Conservation (phyloP, 2,797 vertebrate species). For the Cossypha heuglini region DNA sequence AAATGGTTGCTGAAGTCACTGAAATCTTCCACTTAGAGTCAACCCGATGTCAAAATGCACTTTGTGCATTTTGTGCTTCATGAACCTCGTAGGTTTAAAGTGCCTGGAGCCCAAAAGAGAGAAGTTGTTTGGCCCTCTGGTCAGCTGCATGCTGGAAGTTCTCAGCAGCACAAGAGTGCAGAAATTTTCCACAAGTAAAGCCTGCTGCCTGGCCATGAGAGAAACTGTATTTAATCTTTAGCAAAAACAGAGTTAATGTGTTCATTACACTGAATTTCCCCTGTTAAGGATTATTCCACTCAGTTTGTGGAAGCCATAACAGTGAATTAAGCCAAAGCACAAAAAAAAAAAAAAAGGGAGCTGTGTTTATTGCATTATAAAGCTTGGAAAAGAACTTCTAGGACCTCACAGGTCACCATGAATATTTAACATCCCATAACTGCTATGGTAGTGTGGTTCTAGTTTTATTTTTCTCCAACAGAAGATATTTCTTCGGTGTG, state of each 20-base stretch:
- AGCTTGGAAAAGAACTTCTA: not conserved
- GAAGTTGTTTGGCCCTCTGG: not conserved
- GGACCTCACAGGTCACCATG: not conserved
- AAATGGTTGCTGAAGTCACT: not conserved
- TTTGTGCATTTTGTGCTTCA: not conserved
- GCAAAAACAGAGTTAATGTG: not conserved
- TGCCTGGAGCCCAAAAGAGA: not conserved
- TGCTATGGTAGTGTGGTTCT: not conserved
- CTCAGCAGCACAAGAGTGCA: not conserved
- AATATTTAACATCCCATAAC: not conserved
- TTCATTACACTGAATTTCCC: constrained; percentile 3
- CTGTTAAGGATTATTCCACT: not conserved
- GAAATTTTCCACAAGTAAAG: not conserved
- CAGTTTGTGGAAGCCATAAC: not conserved
- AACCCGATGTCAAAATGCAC: not conserved
- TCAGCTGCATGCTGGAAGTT: not conserved
- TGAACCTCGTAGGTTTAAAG: fast-evolving
- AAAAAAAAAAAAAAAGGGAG: not conserved
- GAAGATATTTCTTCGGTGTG: not conserved
- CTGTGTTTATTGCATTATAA: not conserved
- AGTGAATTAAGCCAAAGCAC: not conserved
- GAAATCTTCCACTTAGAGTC: not conserved
- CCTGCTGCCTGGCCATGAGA: not conserved
- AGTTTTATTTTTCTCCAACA: not conserved
- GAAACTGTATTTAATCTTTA: not conserved